Evolutionary conservation across 2,797 vertebrate genomes (phyloP), one percentile per base, ranked within the genome.

Genomic region (Synaphobranchus kaupii): DNA sequence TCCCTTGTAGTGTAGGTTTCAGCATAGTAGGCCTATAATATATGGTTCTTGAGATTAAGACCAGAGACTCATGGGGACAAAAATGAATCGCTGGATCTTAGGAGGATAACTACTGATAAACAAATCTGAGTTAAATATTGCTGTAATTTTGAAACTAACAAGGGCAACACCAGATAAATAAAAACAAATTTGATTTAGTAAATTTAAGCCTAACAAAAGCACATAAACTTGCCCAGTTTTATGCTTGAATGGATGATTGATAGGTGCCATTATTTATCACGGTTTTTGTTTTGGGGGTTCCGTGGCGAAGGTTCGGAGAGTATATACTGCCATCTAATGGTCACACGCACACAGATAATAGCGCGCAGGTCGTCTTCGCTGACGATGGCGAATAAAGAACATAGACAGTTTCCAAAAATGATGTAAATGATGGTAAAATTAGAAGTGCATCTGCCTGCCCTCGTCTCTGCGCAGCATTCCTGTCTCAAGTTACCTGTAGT

Each of bases 261-360:
- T 39, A 22, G 31, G 20, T 60, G 83, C 3, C 78, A 50, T 81
- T 81, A 78, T 78, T 78, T 78, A 47, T 31, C 12, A 25, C 22
- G n/a, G 20, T 81, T 81, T 50, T 31, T 50, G 7, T 31, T 47
- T 20, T 68, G 71, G 63, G 9, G 68, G 7, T 50, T 22, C 25
- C 48, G 52, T n/a, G 73, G 50, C 8, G 31, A 31, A 31, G 54
- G 50, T 85, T 87, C 63, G n/a, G 44, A 87, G 81, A 44, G 85
- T 73, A 81, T 81, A 50, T 81, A 89, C 86, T 84, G 88, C 90
- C 91, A 91, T 88, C 91, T 91, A 89, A 88, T 90, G 90, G 88
- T 85, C 50, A 54, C 22, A 52, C 31, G 81, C 31, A 66, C 22
- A 66, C 50, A 87, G 3, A 52, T 82, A 83, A 81, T 81, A n/a